Evolutionary conservation across 2,797 vertebrate species (phyloP), one percentile per base, ranked within the genome.

Genomic region (Martes flavigula): DNA sequence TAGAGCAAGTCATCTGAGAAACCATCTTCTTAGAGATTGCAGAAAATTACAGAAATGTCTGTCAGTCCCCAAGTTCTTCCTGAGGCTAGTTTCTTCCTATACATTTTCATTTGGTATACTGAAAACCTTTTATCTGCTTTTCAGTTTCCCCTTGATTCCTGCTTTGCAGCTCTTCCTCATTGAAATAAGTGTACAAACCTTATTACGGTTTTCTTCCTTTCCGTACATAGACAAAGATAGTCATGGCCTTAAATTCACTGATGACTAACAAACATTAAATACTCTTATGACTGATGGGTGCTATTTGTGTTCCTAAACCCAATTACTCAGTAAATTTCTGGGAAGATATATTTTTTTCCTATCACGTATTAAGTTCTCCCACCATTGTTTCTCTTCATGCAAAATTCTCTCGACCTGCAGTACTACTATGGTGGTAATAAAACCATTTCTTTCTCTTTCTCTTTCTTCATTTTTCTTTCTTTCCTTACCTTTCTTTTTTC

Each of bases 1-100:
- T 72, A 96, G 92, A 96, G 92, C 92, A 97, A 96, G 86, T 83
- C 91, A 93, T 95, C 93, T 85, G 94, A 97, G 90, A 96, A 96
- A 62, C 64, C 86, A 86, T 94, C 96, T 96, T 95, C 85, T 92
- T 79, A 87, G 91, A 94, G 77, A 96, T 70, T 94, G 82, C 14
- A 70, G 93, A 96, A 98, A 97, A 98, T 96, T 83, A 92, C 48
- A 93, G 84, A 93, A 93, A 72, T 91, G 60, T 77, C 85, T 72
- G 54, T 43, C n/a, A 90, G 87, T 87, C 25, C 51, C 87, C 77
- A 81, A 27, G 48, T 40, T 89, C 75, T 85, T 85, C 56, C 68
- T 38, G 27, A 88, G 64, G 90, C 81, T 88, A 48, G 78, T 83
- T 90, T 92, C 17, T 27, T 92, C 11, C 38, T 83, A 51, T 9